Conservation (phyloP, 2,113 vertebrate genomes). For the Meleagris gallopavo region DNA sequence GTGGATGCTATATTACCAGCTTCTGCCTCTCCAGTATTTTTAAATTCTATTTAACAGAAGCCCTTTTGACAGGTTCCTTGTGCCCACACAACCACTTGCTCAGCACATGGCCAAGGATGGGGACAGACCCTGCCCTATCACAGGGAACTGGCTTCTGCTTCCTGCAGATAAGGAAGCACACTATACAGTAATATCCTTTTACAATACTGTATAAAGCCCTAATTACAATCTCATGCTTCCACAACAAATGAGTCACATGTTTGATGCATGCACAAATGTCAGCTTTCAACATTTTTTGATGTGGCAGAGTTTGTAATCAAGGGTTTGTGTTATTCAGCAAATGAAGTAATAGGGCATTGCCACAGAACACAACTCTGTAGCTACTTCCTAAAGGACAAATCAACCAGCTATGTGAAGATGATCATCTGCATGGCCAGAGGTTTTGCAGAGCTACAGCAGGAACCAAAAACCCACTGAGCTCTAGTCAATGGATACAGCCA, state of each 20-base stretch:
- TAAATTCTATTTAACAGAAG: neutral
- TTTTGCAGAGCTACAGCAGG: neutral
- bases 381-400: neutral
- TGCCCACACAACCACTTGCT: neutral
- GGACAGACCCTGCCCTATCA: neutral
- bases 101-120: accelerated
- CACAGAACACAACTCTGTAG: neutral
- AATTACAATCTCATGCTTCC: conserved; percentile 52
- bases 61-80: neutral
- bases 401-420: neutral
- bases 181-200: conserved; percentile 22
- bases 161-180: conserved; percentile 10
- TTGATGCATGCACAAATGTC: conserved; percentile 26
- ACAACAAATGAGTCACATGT: neutral
- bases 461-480: neutral
- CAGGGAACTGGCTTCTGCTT: conserved; percentile 41
- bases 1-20: neutral
- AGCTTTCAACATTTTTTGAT: neutral
- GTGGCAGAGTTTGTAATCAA: conserved; percentile 29
- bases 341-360: neutral
- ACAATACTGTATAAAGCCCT: conserved; percentile 26
- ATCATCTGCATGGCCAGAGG: neutral
- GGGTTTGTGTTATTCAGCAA: neutral
- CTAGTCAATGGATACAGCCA: neutral
- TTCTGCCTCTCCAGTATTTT: neutral